Conservation (phyloP, 1,140 invertebrate genomes). For the Psix sp. region DNA sequence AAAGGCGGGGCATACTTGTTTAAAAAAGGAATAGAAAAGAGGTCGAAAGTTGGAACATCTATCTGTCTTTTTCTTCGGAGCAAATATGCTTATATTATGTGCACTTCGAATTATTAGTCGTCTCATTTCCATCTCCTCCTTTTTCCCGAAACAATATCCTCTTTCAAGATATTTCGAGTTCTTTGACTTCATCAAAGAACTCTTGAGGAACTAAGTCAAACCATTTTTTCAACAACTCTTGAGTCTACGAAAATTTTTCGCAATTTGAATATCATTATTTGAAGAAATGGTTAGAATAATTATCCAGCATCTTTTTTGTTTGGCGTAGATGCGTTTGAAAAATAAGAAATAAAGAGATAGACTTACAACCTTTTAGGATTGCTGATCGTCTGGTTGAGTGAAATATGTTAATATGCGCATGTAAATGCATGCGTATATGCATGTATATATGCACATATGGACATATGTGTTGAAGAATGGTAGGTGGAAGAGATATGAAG, state of each 20-base stretch:
- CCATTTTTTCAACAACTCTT: too few species aligned
- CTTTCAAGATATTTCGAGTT: too few species aligned
- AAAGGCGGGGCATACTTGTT: conserved; percentile 52
- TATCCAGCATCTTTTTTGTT: too few species aligned
- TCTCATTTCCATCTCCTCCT: too few species aligned
- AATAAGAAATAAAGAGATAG: background rate
- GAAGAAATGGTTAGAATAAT: too few species aligned
- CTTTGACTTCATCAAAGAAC: too few species aligned
- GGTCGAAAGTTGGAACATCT: conserved; percentile 37
- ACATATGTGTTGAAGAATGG: conserved; percentile 21
- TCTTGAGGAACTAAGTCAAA: too few species aligned
- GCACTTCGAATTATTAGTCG: too few species aligned
- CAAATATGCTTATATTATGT: conserved; percentile 26
- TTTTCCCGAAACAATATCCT: too few species aligned
- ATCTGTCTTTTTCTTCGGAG: conserved; percentile 16
- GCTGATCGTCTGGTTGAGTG: conserved; percentile 23
- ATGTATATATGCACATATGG: background rate
- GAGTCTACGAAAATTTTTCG: too few species aligned
- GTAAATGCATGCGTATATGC: conserved; percentile 4
- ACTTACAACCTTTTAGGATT: conserved; percentile 9
- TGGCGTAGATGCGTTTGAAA: too few species aligned
- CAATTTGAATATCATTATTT: too few species aligned
- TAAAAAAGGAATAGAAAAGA: conserved; percentile 59
- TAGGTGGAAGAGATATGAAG: conserved; percentile 47
- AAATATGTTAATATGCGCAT: conserved; percentile 6